Base-by-base conservation (phyloP, 1,140 invertebrate species). In the Pachyrhynchus sulphureomaculatus region DNA sequence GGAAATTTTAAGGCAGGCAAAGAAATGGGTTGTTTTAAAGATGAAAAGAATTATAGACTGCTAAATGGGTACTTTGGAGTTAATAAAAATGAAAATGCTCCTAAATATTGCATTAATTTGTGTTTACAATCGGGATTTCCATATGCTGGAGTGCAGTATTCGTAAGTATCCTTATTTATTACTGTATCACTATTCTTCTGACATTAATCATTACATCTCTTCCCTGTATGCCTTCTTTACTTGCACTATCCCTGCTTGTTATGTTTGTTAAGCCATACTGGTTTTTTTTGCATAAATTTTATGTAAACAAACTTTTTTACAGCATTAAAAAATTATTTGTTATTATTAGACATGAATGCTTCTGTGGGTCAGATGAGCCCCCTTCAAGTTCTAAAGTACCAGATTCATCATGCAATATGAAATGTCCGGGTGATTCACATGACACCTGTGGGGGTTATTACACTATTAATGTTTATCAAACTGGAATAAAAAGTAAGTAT, bases 141-240 rank as follows among this genome's bases (percentile, higher is more conserved):
- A 18, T 96, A 88, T 83, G 93, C 94, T 49, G 95, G 93, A 41
- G 86, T 95, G 13, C 91, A 97, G 80, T 96, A 95, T 79, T 86
- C 84, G 89, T 91, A 81, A 84, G 84, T n/a, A n/a, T n/a, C n/a
- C n/a, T n/a, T n/a, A n/a, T n/a, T n/a, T n/a, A n/a, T n/a, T n/a
- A n/a, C n/a, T n/a, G n/a, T n/a, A n/a, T n/a, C n/a, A n/a, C n/a
- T n/a, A n/a, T n/a, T n/a, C n/a, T n/a, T n/a, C n/a, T n/a, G n/a
- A n/a, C n/a, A n/a, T n/a, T n/a, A n/a, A n/a, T n/a, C n/a, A n/a
- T n/a, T n/a, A n/a, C n/a, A n/a, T n/a, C n/a, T n/a, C n/a, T n/a
- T n/a, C n/a, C n/a, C n/a, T n/a, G n/a, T n/a, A n/a, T n/a, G n/a
- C n/a, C n/a, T n/a, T n/a, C n/a, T n/a, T n/a, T n/a, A n/a, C n/a